A percentile compares a stretch with the other conserved stretches of the same genome.
These are phyloP conservation scores for Empidonax traillii DNA, from an alignment of 2,113 vertebrate species.

Conservation along the genomic window DNA sequence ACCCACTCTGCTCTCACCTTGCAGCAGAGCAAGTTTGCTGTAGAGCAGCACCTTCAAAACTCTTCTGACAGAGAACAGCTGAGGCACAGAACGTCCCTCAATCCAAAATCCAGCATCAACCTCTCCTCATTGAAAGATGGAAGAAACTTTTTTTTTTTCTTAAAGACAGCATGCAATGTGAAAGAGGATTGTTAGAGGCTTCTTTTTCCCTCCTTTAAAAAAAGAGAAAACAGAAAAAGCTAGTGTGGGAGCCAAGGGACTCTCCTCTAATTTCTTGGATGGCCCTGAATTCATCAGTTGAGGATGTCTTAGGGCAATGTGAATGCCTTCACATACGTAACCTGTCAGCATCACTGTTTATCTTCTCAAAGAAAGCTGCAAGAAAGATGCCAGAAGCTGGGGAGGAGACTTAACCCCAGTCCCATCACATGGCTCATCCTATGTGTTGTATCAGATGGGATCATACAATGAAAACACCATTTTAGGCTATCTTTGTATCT, in stretches of 20 bases:
- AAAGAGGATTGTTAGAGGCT: neutral
- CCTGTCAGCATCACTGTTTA: slow-evolving; percentile 40
- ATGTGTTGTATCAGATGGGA: slow-evolving; percentile 38
- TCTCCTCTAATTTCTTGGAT: slow-evolving; percentile 38
- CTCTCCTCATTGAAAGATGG: neutral
- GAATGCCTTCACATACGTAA: slow-evolving; percentile 39
- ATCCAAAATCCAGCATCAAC: neutral
- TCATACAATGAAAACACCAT: slow-evolving; percentile 34
- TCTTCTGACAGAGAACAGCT: neutral
- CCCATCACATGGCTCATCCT: slow-evolving; percentile 12
- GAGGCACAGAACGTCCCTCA: neutral
- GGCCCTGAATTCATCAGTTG: slow-evolving; percentile 37
- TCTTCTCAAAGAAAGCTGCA: slow-evolving; percentile 24
- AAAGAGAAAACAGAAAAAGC: neutral
- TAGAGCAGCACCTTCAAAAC: neutral
- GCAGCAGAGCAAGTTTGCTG: neutral
- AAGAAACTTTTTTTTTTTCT: neutral
- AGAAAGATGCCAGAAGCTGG: slow-evolving; percentile 58
- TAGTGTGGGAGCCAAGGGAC: slow-evolving; percentile 18
- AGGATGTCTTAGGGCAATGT: slow-evolving; percentile 41
- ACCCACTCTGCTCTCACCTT: neutral
- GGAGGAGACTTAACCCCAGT: slow-evolving; percentile 27
- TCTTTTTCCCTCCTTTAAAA: neutral
- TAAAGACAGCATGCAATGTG: neutral
- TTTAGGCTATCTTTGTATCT: slow-evolving; percentile 54